Conservation (phyloP, 2,797 vertebrate species). For the Mico argentatus region DNA sequence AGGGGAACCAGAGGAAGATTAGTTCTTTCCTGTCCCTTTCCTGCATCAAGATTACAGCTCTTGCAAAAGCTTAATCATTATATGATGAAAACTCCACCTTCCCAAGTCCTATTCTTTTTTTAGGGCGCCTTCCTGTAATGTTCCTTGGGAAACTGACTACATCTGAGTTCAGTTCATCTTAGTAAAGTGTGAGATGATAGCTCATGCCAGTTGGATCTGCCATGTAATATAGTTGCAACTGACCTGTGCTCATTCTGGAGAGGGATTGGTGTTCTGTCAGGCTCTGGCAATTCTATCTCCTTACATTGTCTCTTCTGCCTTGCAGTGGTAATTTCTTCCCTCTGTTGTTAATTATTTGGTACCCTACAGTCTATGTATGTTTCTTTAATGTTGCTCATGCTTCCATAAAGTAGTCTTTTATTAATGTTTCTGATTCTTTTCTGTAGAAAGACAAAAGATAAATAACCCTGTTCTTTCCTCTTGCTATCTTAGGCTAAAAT, state of each 20-base stretch:
- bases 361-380: neutral
- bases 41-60: neutral
- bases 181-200: neutral
- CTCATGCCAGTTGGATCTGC: neutral
- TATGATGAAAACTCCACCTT: neutral
- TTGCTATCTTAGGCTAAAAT: neutral
- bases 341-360: neutral
- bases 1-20: neutral
- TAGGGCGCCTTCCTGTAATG: neutral
- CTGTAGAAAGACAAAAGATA: neutral
- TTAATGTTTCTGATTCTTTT: neutral
- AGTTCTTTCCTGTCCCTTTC: neutral
- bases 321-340: neutral
- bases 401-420: neutral
- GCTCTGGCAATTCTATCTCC: neutral
- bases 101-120: neutral
- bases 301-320: neutral
- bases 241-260: neutral
- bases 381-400: neutral
- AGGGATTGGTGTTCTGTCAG: fast-evolving
- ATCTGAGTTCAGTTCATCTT: neutral
- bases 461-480: neutral
- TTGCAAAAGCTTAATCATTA: neutral
- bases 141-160: neutral
- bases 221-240: neutral